Base-by-base conservation (phyloP, 1,140 invertebrate genomes). In the Apolygus lucorum region DNA sequence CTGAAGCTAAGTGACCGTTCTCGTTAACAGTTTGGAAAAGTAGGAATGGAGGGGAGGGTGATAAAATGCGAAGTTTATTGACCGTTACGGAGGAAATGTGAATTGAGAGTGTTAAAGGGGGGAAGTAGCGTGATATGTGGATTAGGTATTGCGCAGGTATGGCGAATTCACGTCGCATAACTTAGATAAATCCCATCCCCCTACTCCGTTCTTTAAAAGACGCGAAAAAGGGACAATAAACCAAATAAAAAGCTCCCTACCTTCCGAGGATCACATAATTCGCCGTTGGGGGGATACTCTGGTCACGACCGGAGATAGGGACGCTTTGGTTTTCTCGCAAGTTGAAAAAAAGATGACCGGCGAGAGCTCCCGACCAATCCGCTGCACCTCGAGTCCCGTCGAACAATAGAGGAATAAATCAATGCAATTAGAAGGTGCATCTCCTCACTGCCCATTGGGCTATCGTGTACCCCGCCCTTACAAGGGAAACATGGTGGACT, bases 401-500 rank as follows among this genome's bases (percentile, higher is more conserved):
- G 63, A 68, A 75, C 74, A 75, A 75, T 75, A 67, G 74, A 27
- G 63, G 69, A 66, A 74, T 75, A 75, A 75, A 75, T 75, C 71
- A 72, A 72, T 70, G 73, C 73, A 75, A 75, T 74, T 75, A 73
- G 72, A 73, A 63, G 54, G 52, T 67, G 68, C 62, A 64, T 62
- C 26, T 29, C 22, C 22, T 25, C 14, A 54, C 52, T 34, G 21
- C 22, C 67, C 67, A 71, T 71, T 71, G 70, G 70, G 52, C 42
- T 34, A 52, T 13, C 29, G 26, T n/a, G 28, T 27, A n/a, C 65
- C 63, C 70, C 52, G 17, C 70, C 54, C 26, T 42, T 42, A 42
- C 34, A 42, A 8, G 34, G 34, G 17, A 66, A 66, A 28, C 24
- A 64, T 64, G 63, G 63, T 64, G 63, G 34, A 42, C 4, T 4